phyloP scores from a whole-genome alignment of 2,797 vertebrate species.

The Silurus aristotelis region DNA sequence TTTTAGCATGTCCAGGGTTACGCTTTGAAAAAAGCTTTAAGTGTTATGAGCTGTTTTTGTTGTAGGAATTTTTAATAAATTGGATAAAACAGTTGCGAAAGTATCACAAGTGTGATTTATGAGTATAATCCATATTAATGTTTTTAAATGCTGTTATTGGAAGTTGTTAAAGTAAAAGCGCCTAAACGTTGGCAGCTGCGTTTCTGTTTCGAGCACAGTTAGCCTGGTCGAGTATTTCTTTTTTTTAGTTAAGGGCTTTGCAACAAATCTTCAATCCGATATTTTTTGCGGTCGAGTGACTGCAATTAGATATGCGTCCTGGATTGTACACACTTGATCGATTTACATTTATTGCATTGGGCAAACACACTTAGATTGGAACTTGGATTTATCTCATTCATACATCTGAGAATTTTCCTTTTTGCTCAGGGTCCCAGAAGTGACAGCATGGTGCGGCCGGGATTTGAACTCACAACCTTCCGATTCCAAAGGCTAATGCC shows the following conservation, averaged over 20 bases:
- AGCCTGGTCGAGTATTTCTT: not conserved
- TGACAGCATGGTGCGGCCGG: too few species aligned
- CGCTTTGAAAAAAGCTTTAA: not conserved
- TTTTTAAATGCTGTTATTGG: not conserved
- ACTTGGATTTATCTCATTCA: too few species aligned
- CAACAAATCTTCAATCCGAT: not conserved
- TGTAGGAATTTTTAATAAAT: not conserved
- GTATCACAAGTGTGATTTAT: not conserved
- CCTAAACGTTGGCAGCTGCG: not conserved
- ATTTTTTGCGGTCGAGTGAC: too few species aligned
- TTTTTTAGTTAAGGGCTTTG: not conserved
- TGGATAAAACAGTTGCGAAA: not conserved
- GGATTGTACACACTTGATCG: too few species aligned
- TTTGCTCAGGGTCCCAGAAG: too few species aligned
- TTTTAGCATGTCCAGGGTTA: not conserved
- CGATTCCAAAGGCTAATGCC: too few species aligned
- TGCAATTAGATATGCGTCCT: too few species aligned
- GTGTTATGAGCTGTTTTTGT: not conserved
- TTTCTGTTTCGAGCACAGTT: not conserved
- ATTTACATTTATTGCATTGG: too few species aligned
- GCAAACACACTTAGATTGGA: too few species aligned
- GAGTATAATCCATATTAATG: not conserved
- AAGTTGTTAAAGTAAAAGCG: not conserved
- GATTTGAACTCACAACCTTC: too few species aligned
- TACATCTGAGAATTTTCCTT: too few species aligned